Evolutionary conservation across 2,113 vertebrate species (phyloP), one percentile per base, ranked within the genome.

Genomic region (Carassius carassius): DNA sequence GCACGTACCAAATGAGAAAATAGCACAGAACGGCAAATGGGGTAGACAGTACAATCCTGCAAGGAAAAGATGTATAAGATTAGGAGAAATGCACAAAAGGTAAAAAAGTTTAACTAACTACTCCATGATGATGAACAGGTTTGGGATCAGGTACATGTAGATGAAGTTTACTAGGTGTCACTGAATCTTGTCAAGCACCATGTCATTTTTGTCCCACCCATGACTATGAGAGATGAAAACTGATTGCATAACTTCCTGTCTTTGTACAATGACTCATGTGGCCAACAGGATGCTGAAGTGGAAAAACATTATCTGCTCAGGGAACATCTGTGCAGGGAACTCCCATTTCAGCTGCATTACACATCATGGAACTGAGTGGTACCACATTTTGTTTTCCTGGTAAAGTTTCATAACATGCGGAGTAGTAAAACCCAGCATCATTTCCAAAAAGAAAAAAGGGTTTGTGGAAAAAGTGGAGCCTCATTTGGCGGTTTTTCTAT

Each of bases 1-100:
- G 98, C 89, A 99, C 98, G 0, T 94, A 98, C 98, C 98, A 99
- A 88, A 99, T 95, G 84, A 99, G 93, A 88, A 96, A 94, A 91
- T 99, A 99, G 67, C 95, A 94, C 4, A 95, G 89, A 49, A 98
- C 92, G 0, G 97, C 98, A 8, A 98, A 94, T 0, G 98, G 98
- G 0, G 98, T 97, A 4, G 98, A 99, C 60, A 95, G 89, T 81
- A 97, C 85, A 86, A 99, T 96, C 98, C 98, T 99, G 90, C 54
- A 69, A 73, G 62, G 1, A 75, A 51, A 69, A 10, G 2, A 76
- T 4, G 12, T 0, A 13, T 56, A 2, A 70, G 23, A 37, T 49
- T 8, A 41, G 16, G 21, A 23, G 3, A 84, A 29, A 10, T 10
- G 9, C 11, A 76, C 23, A 76, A 51, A 54, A 16, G 73, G 47